Evolutionary conservation across 2,888 invertebrate genomes (phyloP).

Genomic region (Lasioglossum morio): DNA sequence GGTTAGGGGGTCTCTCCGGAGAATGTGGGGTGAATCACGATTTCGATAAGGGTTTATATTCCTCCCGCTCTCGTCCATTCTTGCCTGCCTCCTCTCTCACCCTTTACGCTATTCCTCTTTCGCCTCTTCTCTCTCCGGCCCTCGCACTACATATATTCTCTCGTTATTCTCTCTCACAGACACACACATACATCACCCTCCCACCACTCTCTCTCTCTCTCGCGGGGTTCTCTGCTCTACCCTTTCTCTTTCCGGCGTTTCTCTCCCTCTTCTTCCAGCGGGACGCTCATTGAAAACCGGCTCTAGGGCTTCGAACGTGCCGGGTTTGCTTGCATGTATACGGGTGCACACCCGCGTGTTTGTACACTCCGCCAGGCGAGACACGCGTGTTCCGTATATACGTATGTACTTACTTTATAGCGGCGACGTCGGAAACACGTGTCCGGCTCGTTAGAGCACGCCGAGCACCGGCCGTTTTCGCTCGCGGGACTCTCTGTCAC

Average conservation of each 20-base stretch:
- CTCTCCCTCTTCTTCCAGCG: slow-evolving; percentile 69
- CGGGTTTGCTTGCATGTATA: slow-evolving; percentile 56
- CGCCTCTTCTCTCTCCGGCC: not conserved
- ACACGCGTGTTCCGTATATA: slow-evolving; percentile 50
- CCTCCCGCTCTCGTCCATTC: slow-evolving; percentile 63
- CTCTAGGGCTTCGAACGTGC: slow-evolving; percentile 70
- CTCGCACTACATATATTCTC: slow-evolving; percentile 12
- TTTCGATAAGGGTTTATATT: slow-evolving; percentile 82
- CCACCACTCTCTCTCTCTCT: slow-evolving; percentile 10
- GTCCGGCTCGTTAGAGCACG: slow-evolving; percentile 75
- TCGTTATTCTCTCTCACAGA: slow-evolving; percentile 27
- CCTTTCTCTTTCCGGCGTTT: slow-evolving; percentile 59
- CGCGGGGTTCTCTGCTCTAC: slow-evolving; percentile 29
- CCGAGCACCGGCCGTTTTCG: slow-evolving; percentile 34
- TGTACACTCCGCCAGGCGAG: slow-evolving; percentile 27
- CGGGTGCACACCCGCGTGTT: slow-evolving; percentile 39
- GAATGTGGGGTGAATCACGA: slow-evolving; percentile 81
- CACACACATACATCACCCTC: not conserved
- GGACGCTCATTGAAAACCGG: slow-evolving; percentile 75
- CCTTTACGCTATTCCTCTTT: slow-evolving; percentile 29
- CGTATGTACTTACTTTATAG: slow-evolving; percentile 70
- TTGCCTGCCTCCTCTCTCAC: slow-evolving; percentile 46
- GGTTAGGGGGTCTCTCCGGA: slow-evolving; percentile 83
- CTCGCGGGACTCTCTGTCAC: slow-evolving; percentile 47
- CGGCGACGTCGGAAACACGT: slow-evolving; percentile 76